Percentiles rank a stretch among this genome's conserved stretches.
phyloP scores from a whole-genome alignment of 2,888 invertebrate genomes.

The Alcis repandata region DNA sequence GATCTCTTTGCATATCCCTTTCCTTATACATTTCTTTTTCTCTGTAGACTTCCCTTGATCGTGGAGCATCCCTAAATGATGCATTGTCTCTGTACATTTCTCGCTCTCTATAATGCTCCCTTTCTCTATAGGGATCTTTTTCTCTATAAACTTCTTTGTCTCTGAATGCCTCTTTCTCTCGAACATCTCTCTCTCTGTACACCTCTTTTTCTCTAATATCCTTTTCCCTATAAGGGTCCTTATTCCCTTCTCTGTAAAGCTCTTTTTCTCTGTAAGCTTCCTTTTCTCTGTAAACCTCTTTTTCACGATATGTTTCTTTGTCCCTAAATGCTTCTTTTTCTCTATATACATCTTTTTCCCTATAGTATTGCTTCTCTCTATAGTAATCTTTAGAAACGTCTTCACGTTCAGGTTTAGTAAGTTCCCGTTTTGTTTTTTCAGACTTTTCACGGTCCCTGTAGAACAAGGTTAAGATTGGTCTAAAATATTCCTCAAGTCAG shows the following conservation, averaged over 20 bases:
- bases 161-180: constrained; percentile 73
- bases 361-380: constrained; percentile 80
- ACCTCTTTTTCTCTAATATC: constrained; percentile 73
- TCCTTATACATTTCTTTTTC: constrained; percentile 71
- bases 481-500: constrained; percentile 66
- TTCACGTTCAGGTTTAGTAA: constrained; percentile 75
- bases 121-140: constrained; percentile 79
- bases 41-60: constrained; percentile 68
- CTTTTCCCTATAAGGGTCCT: constrained; percentile 60
- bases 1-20: constrained; percentile 73
- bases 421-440: constrained; percentile 77
- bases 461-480: constrained; percentile 68
- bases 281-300: constrained; percentile 66
- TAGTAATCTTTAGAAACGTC: constrained; percentile 81
- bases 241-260: constrained; percentile 56
- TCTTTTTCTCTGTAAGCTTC: constrained; percentile 67
- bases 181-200: constrained; percentile 72
- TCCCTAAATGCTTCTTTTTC: constrained; percentile 66
- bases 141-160: constrained; percentile 76
- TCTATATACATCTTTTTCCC: constrained; percentile 70
- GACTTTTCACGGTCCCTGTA: constrained; percentile 81
- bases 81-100: constrained; percentile 68
- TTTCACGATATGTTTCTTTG: constrained; percentile 69
- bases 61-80: constrained; percentile 65
- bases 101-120: constrained; percentile 72